Conservation (phyloP, 2,113 vertebrate species). For the Actenoides hombroni region DNA sequence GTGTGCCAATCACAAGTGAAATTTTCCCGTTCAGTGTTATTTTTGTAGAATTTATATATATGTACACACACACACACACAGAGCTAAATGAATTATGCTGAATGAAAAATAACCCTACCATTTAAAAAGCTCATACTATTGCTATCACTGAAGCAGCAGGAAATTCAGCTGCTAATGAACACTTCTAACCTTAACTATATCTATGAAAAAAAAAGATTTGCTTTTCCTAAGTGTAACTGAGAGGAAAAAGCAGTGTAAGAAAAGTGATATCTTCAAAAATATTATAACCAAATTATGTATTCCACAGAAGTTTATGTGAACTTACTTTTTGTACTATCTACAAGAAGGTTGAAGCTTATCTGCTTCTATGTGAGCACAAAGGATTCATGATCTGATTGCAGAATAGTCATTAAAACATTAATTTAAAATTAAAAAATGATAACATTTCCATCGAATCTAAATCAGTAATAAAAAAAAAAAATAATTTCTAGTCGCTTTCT, state of each 20-base stretch:
- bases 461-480: neutral
- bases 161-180: slow-evolving; percentile 33
- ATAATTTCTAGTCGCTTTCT: fast-evolving
- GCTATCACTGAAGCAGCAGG: neutral
- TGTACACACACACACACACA: neutral
- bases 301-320: neutral
- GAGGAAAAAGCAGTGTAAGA: neutral
- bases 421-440: neutral
- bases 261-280: neutral
- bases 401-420: neutral
- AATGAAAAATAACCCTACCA: neutral
- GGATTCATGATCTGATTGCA: neutral
- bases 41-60: neutral
- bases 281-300: neutral
- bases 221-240: neutral
- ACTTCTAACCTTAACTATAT: neutral
- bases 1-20: neutral
- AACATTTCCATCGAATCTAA: neutral
- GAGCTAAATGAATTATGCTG: neutral
- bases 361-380: neutral
- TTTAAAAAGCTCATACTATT: neutral
- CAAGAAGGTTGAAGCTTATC: neutral
- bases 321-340: fast-evolving
- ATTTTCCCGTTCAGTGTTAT: neutral
- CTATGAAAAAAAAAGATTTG: neutral